Evolutionary conservation across 2,888 invertebrate species (phyloP).

Genomic region (Craniophora ligustri): DNA sequence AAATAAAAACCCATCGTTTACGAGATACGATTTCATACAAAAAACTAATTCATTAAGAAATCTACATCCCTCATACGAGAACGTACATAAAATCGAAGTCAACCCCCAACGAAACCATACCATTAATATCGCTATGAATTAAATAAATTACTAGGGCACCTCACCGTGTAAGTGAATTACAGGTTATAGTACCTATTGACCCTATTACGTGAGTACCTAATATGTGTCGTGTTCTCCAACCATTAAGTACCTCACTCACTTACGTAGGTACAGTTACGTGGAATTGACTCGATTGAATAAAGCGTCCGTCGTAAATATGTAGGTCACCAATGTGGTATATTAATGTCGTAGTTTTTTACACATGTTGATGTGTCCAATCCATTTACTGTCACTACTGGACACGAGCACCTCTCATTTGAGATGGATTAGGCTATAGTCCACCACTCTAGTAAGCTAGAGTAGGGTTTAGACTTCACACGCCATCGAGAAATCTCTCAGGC

Average conservation of each 20-base stretch:
- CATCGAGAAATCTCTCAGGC: too few relatives aligned
- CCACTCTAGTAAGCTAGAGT: too few relatives aligned
- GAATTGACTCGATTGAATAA: conserved; percentile 40
- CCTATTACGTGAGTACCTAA: conserved; percentile 41
- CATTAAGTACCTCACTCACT: conserved; percentile 37
- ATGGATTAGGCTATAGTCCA: too few relatives aligned
- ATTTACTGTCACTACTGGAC: too few relatives aligned
- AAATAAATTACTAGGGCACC: conserved; percentile 41
- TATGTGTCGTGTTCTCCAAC: conserved; percentile 46
- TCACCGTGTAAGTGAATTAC: conserved; percentile 43
- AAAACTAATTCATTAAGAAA: too few relatives aligned
- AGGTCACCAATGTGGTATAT: conserved; percentile 2
- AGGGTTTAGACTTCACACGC: too few relatives aligned
- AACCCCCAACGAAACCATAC: conserved; percentile 28
- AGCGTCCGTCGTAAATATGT: conserved; percentile 24
- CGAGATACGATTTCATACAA: too few relatives aligned
- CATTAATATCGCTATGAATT: conserved; percentile 34
- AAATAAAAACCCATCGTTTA: too few relatives aligned
- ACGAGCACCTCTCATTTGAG: too few relatives aligned
- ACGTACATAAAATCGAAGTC: conserved; percentile 20
- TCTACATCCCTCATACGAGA: neutral
- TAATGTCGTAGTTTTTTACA: neutral
- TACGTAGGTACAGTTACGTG: too few relatives aligned
- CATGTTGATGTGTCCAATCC: neutral
- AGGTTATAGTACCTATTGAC: conserved; percentile 31